Conservation (phyloP, 35 echinoderm and acorn worm genomes). For the Heliocidaris erythrogramma region DNA sequence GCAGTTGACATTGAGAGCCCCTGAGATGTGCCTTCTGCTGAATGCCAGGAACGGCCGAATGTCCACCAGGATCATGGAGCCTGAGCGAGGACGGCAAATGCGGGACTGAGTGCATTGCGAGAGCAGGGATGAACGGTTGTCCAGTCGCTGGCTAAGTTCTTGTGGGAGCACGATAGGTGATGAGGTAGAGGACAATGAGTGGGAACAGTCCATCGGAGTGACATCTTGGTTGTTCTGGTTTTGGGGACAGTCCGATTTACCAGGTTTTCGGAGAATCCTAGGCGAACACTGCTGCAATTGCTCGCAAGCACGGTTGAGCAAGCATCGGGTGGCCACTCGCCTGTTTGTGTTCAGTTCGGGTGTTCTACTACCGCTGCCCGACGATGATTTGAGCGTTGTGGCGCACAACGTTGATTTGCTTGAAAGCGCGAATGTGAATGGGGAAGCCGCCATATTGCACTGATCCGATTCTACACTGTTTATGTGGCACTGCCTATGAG, state of each 20-base stretch:
- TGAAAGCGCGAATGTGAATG: neutral
- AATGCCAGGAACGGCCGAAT: constrained; percentile 89
- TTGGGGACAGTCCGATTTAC: neutral
- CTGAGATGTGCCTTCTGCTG: constrained; percentile 81
- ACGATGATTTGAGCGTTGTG: constrained; percentile 24
- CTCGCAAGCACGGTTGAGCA: neutral
- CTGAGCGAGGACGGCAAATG: neutral
- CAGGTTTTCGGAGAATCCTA: neutral
- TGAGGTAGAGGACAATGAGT: neutral
- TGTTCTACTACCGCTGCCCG: neutral
- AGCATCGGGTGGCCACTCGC: neutral
- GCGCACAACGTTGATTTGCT: constrained; percentile 25
- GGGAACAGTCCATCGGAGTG: neutral
- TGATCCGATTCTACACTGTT: neutral
- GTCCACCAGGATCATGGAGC: constrained; percentile 78
- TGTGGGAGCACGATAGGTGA: constrained; percentile 38
- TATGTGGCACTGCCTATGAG: neutral
- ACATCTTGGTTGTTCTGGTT: neutral
- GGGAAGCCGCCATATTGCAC: neutral
- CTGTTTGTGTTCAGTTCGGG: neutral
- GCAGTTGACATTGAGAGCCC: constrained; percentile 89
- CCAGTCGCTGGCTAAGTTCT: constrained; percentile 52
- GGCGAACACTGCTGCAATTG: constrained; percentile 17
- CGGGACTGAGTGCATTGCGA: neutral
- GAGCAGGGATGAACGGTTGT: constrained; percentile 30